Evolutionary conservation across 2,113 vertebrate species (phyloP).

Genomic region (Gambusia affinis): DNA sequence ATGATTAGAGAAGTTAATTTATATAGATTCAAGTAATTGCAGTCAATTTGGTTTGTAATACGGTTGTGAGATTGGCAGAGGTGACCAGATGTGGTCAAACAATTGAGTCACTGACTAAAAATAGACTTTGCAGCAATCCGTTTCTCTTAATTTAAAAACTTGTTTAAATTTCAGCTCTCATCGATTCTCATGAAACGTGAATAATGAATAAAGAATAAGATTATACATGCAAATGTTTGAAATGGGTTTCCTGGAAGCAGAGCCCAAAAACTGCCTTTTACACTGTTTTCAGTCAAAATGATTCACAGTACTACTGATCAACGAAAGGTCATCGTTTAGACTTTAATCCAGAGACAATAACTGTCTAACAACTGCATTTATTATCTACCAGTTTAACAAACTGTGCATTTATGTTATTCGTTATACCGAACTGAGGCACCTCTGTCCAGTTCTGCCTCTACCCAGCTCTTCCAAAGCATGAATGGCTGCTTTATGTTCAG

Average conservation of each 20-base stretch:
- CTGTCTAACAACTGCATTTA: background rate
- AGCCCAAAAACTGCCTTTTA: background rate
- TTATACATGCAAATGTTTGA: background rate
- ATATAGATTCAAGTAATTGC: no score
- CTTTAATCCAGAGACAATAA: background rate
- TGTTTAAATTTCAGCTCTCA: no score
- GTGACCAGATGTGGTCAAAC: no score
- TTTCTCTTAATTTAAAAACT: background rate
- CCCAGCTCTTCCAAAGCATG: constrained; percentile 25
- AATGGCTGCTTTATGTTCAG: constrained; percentile 58
- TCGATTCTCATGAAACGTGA: no score
- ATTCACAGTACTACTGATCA: background rate
- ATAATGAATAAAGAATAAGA: no score
- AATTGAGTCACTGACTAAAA: background rate
- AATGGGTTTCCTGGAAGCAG: background rate
- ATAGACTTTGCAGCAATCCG: background rate
- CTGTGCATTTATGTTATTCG: constrained; percentile 11
- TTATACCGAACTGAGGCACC: constrained; percentile 38
- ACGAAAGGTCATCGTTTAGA: background rate
- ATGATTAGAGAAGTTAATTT: no score
- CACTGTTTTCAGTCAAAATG: background rate
- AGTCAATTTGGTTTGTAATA: no score
- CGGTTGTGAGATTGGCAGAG: no score
- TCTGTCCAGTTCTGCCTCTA: constrained; percentile 32
- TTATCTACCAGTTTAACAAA: background rate